Percentiles rank a stretch among this genome's conserved stretches.
Conservation (phyloP, 2,888 invertebrate species). For the Sphaerophoria rueppellii region DNA sequence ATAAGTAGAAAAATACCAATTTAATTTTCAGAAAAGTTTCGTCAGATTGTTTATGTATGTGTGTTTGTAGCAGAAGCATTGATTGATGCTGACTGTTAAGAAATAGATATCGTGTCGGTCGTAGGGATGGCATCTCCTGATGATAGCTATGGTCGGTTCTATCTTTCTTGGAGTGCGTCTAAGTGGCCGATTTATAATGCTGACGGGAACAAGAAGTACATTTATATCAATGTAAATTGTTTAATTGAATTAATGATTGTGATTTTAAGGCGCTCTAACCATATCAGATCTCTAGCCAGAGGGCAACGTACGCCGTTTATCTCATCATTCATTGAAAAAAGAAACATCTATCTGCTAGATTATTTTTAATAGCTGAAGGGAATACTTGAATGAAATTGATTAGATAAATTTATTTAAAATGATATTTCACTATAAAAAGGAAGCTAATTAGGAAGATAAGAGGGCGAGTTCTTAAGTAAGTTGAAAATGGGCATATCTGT, state of each 20-base stretch:
- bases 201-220: conserved; percentile 47
- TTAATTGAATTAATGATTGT: conserved; percentile 71
- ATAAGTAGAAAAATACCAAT: conserved; percentile 31
- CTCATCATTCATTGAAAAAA: too few species aligned
- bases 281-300: too few species aligned
- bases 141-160: conserved; percentile 6
- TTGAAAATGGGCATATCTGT: too few species aligned
- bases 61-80: conserved; percentile 20
- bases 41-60: not conserved
- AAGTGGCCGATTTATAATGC: conserved; percentile 63
- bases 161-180: conserved; percentile 22
- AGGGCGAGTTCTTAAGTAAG: too few species aligned
- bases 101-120: not conserved
- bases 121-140: conserved; percentile 2
- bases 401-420: conserved; percentile 36
- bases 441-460: too few species aligned
- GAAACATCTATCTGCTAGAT: conserved; percentile 2
- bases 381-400: conserved; percentile 18
- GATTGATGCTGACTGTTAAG: conserved; percentile 59
- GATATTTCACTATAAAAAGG: too few species aligned
- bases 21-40: conserved; percentile 24
- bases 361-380: conserved; percentile 20
- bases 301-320: too few species aligned
- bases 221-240: conserved; percentile 66
- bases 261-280: not conserved